These are phyloP conservation scores for Portevinia maculata DNA, from an alignment of 2,888 invertebrate genomes.

Conservation along the genomic window DNA sequence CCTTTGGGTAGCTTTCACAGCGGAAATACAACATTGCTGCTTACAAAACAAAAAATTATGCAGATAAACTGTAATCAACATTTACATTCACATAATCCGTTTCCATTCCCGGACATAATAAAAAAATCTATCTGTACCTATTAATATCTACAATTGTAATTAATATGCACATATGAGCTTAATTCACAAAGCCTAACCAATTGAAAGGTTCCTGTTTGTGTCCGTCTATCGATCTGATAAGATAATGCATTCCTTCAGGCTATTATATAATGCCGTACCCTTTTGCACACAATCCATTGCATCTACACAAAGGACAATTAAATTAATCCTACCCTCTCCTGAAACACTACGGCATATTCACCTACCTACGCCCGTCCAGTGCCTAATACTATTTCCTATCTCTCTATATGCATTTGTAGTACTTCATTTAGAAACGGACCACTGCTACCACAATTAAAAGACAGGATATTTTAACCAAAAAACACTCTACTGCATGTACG, in stretches of 20 bases:
- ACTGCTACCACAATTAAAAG: constrained; percentile 47
- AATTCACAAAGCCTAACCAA: constrained; percentile 40
- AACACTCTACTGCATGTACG: constrained; percentile 56
- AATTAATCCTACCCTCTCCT: constrained; percentile 39
- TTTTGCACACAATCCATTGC: constrained; percentile 56
- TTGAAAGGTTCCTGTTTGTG: constrained; percentile 19
- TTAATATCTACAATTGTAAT: not conserved
- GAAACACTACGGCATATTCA: not conserved
- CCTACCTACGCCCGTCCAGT: not conserved
- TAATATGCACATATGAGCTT: constrained; percentile 2
- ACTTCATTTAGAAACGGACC: constrained; percentile 57
- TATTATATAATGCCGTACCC: constrained; percentile 31
- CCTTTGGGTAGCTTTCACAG: too few species aligned
- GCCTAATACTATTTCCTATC: constrained; percentile 1
- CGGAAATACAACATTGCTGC: too few species aligned
- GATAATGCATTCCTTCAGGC: constrained; percentile 45
- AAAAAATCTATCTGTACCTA: not conserved
- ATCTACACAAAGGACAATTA: constrained; percentile 63
- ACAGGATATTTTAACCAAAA: constrained; percentile 42
- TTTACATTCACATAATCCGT: not conserved
- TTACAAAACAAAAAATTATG: too few species aligned
- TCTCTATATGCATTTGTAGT: constrained; percentile 51
- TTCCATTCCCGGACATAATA: not conserved
- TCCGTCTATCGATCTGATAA: constrained; percentile 31
- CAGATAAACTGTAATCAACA: too few species aligned